These are phyloP conservation scores for Psittacula cyanocephala DNA, from an alignment of 2,113 vertebrate genomes.

Conservation along the genomic window DNA sequence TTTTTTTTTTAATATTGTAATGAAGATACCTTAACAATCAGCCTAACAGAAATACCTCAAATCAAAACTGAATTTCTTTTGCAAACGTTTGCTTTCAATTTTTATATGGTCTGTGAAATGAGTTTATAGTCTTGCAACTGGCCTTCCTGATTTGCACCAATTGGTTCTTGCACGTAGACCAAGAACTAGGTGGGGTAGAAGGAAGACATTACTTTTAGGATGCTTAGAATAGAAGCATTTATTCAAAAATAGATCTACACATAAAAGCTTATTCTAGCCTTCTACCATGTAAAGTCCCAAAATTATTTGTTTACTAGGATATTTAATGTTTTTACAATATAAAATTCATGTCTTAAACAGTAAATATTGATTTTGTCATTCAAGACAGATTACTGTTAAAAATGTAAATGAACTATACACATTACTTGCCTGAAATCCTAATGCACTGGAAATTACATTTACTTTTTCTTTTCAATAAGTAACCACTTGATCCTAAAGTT, in stretches of 20 bases:
- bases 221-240: too few species aligned
- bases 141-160: neutral
- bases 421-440: neutral
- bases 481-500: neutral
- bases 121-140: neutral
- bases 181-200: too few species aligned
- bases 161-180: too few species aligned
- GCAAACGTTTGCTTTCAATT: neutral
- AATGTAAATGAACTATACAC: neutral
- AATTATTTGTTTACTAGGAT: too few species aligned
- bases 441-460: neutral
- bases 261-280: too few species aligned
- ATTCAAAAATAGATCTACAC: too few species aligned
- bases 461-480: neutral
- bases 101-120: neutral
- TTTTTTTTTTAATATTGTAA: neutral
- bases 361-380: too few species aligned
- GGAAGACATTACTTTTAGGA: too few species aligned
- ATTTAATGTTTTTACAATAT: too few species aligned
- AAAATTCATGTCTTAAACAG: too few species aligned
- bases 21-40: neutral
- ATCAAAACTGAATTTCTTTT: neutral
- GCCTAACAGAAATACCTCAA: neutral
- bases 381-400: neutral
- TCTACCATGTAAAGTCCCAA: too few species aligned